Evolutionary conservation across 2,113 vertebrate species (phyloP), one percentile per base, ranked within the genome.

Genomic region (Vulpes ferrilata): DNA sequence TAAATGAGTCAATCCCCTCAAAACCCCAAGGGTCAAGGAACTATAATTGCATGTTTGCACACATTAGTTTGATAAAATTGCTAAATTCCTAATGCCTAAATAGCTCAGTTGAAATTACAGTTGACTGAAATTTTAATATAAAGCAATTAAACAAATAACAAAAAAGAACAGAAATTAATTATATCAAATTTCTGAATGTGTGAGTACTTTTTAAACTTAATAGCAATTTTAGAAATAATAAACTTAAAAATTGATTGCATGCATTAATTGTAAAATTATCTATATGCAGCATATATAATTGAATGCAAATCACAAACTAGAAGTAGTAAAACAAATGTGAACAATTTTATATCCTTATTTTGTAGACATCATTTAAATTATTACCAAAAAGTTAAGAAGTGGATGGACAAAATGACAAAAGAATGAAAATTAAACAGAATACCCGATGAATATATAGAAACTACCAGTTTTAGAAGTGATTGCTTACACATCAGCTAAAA

Each of bases 221-320:
- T 43, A 84, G n/a, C 48, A 86, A 80, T 80, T 97, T 88, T 64
- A 81, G 62, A 96, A 93, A 92, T 78, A 71, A 73, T 65, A 86
- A 20, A n/a, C 48, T 71, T 11, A 86, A 88, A 83, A 82, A 16
- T 27, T 17, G 0, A 87, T 38, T 85, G 0, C 43, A 4, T 30
- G 53, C 1, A 62, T 60, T 59, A 81, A 65, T 57, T 43, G 27
- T 32, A 91, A 91, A 85, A 71, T 91, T 4, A 35, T 22, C 13
- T 60, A 9, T 78, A 23, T 86, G 51, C 3, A 64, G 3, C 32
- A 11, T 88, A 62, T 30, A 10, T 43, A 79, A 57, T 35, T 86
- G 74, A 95, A 84, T 85, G 5, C 2, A 85, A 74, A 91, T 19
- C 48, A 51, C 19, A 96, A 71, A 65, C 16, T 48, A 9, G 10